A percentile compares a stretch with the other conserved stretches of the same genome.
phyloP scores from a whole-genome alignment of 2,797 vertebrate species.

The Ctenopoma multispine region DNA sequence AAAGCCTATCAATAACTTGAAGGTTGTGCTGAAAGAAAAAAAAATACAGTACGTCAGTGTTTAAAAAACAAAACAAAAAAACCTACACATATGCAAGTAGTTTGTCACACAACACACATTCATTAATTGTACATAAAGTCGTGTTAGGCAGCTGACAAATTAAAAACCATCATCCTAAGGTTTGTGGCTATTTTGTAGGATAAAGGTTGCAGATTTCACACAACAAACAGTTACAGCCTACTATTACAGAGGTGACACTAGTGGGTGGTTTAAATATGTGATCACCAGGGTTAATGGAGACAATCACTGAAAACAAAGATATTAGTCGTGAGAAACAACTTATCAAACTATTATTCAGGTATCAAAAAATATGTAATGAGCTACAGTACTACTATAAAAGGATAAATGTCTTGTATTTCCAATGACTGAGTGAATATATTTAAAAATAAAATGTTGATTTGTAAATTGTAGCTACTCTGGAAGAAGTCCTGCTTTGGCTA shows the following conservation, averaged over 20 bases:
- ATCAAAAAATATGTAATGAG: slow-evolving; percentile 61
- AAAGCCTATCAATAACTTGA: slow-evolving; percentile 21
- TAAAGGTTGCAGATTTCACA: slow-evolving; percentile 56
- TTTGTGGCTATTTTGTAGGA: slow-evolving; percentile 53
- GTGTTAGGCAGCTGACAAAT: slow-evolving; percentile 43
- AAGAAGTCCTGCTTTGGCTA: slow-evolving; percentile 79
- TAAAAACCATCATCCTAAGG: slow-evolving; percentile 39
- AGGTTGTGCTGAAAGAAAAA: slow-evolving; percentile 21
- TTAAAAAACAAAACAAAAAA: slow-evolving; percentile 19
- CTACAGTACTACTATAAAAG: slow-evolving; percentile 73
- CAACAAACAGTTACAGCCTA: slow-evolving; percentile 54
- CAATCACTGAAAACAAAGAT: slow-evolving; percentile 50
- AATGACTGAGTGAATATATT: slow-evolving; percentile 48
- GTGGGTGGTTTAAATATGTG: slow-evolving; percentile 68
- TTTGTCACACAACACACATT: slow-evolving; percentile 53
- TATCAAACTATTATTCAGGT: slow-evolving; percentile 58
- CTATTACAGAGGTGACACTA: slow-evolving; percentile 58
- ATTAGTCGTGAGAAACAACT: slow-evolving; percentile 58
- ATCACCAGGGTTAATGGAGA: slow-evolving; percentile 57
- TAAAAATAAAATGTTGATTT: slow-evolving; percentile 66
- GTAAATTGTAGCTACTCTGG: slow-evolving; percentile 68
- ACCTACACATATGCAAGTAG: slow-evolving; percentile 21
- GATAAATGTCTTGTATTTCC: slow-evolving; percentile 49
- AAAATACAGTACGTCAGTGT: slow-evolving; percentile 47
- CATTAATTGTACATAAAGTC: slow-evolving; percentile 59